These are phyloP conservation scores for Diplodus sargus DNA, from an alignment of 2,797 vertebrate genomes.

Conservation along the genomic window DNA sequence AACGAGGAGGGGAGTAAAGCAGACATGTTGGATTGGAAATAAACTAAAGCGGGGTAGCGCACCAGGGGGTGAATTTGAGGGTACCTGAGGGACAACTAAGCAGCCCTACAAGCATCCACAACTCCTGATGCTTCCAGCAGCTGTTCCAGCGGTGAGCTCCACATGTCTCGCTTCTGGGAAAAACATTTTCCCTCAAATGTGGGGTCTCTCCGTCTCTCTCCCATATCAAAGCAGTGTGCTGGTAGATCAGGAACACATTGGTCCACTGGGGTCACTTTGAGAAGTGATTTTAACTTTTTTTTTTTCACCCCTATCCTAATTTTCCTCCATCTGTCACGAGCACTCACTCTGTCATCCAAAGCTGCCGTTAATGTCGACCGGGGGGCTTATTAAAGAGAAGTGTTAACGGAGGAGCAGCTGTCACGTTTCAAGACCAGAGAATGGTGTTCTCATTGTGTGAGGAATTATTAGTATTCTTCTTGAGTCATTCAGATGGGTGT, in stretches of 20 bases:
- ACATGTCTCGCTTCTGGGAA: constrained; percentile 71
- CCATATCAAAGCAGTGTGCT: constrained; percentile 64
- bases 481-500: not conserved
- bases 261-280: constrained; percentile 60
- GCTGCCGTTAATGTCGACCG: constrained; percentile 44
- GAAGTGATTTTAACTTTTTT: constrained; percentile 59
- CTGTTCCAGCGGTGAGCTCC: constrained; percentile 58
- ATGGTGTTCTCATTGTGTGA: constrained; percentile 34
- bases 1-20: constrained; percentile 24
- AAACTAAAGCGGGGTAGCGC: constrained; percentile 44
- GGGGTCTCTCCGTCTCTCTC: constrained; percentile 53
- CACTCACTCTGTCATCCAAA: constrained; percentile 60
- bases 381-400: constrained; percentile 59
- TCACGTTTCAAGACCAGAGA: constrained; percentile 30
- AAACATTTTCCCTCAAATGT: constrained; percentile 73
- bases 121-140: constrained; percentile 79
- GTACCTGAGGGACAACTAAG: constrained; percentile 57
- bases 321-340: constrained; percentile 51
- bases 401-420: constrained; percentile 63
- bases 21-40: constrained; percentile 59
- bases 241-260: constrained; percentile 68
- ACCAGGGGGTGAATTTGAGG: constrained; percentile 44
- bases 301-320: constrained; percentile 38
- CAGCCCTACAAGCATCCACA: constrained; percentile 57
- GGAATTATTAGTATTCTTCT: constrained; percentile 18